Conservation (phyloP, 2,888 invertebrate species). For the Calliopum simillimum region DNA sequence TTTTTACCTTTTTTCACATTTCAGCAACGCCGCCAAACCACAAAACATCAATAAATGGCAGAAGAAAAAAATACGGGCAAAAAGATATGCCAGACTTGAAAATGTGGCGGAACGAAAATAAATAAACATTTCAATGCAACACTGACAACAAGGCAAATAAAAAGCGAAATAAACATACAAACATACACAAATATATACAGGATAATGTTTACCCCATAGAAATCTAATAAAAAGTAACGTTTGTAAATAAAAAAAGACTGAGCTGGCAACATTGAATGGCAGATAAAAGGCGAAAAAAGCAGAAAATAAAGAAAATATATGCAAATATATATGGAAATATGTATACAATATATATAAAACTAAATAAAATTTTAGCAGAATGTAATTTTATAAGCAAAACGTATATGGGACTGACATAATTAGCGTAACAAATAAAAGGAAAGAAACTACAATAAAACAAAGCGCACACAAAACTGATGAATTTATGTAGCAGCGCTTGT, state of each 20-base stretch:
- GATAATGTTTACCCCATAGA: constrained; percentile 3
- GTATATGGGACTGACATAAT: constrained; percentile 3
- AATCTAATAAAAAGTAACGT: constrained; percentile 1
- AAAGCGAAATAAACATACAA: constrained; percentile 1
- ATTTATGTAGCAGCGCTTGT: no score
- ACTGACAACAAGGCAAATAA: not conserved
- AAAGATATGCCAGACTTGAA: no score
- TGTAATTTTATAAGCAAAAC: constrained; percentile 16
- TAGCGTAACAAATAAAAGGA: not conserved
- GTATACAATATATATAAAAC: not conserved
- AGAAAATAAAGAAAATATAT: not conserved
- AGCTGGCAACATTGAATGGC: constrained; percentile 1
- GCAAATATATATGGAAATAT: not conserved
- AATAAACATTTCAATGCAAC: not conserved
- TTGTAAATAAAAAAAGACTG: constrained; percentile 15
- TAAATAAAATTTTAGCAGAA: not conserved
- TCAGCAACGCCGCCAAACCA: no score
- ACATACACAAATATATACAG: not conserved
- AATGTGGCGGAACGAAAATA: no score
- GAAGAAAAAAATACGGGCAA: no score
- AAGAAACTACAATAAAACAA: not conserved
- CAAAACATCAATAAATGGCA: no score
- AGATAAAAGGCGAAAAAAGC: not conserved
- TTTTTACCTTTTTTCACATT: no score
- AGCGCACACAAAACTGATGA: not conserved